Evolutionary conservation across 2,888 invertebrate species (phyloP).

Genomic region (Chrysomela aeneicollis): DNA sequence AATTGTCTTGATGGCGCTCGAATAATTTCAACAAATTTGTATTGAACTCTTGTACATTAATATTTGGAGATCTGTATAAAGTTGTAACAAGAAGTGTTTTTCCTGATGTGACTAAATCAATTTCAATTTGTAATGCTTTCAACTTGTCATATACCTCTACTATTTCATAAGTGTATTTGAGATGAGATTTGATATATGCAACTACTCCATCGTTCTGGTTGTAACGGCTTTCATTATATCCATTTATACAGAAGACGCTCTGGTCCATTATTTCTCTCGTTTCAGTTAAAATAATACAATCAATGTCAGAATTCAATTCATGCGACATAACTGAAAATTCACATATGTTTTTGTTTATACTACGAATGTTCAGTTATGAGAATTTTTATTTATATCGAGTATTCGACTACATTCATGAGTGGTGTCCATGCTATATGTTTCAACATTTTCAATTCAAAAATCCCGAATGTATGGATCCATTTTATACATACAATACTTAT

Average conservation of each 20-base stretch:
- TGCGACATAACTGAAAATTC: slow-evolving; percentile 6
- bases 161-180: not conserved
- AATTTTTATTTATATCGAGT: not conserved
- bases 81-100: slow-evolving; percentile 12
- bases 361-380: slow-evolving; percentile 8
- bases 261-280: not conserved
- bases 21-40: slow-evolving; percentile 10
- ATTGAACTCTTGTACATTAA: slow-evolving; percentile 11
- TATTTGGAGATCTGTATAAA: slow-evolving; percentile 10
- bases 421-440: not conserved
- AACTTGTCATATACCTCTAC: not conserved
- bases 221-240: slow-evolving; percentile 4
- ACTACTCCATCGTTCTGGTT: slow-evolving; percentile 1
- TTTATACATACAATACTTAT: no score
- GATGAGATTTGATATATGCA: not conserved
- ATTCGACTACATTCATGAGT: not conserved
- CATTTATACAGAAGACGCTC: not conserved
- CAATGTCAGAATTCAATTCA: slow-evolving; percentile 3
- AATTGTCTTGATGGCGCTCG: not conserved
- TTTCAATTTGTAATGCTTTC: slow-evolving; percentile 17
- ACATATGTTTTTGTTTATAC: slow-evolving; percentile 3
- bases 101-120: not conserved
- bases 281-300: not conserved
- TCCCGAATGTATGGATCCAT: slow-evolving; percentile 5
- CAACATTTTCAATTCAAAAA: slow-evolving; percentile 1